Conservation (phyloP, 1,140 invertebrate genomes). For the Triops longicaudatus region DNA sequence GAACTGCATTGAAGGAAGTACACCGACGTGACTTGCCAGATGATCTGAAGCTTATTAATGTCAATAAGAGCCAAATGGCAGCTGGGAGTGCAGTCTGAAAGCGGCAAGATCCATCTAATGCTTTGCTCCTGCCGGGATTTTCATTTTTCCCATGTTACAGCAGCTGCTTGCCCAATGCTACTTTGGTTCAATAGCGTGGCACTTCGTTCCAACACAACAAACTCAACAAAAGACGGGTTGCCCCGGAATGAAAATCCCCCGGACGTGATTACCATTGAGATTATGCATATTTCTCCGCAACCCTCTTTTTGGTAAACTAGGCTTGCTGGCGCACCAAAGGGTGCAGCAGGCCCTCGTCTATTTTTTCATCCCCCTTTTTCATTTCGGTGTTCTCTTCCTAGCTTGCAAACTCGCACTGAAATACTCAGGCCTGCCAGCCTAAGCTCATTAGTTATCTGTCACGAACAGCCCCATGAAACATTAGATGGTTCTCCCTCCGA, state of each 20-base stretch:
- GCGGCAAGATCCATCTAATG: neutral
- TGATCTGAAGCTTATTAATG: neutral
- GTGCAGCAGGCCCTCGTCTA: neutral
- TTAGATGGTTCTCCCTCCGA: neutral
- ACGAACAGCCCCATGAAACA: neutral
- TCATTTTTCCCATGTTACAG: neutral
- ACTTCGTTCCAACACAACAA: neutral
- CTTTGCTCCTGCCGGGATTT: too few relatives aligned
- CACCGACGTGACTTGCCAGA: too few relatives aligned
- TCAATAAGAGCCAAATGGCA: neutral
- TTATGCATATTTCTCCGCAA: neutral
- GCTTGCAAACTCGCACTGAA: neutral
- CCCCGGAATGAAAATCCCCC: neutral
- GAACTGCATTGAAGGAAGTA: too few relatives aligned
- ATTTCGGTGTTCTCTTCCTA: neutral
- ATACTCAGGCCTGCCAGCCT: neutral
- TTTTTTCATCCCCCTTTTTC: neutral
- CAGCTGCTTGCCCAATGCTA: neutral
- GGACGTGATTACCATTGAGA: neutral
- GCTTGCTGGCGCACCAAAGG: neutral
- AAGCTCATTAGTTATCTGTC: constrained; percentile 15
- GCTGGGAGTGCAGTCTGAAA: neutral
- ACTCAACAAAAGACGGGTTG: neutral
- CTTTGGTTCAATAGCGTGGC: neutral
- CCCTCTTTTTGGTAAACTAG: neutral